A percentile compares a stretch with the other conserved stretches of the same genome.
phyloP scores from a whole-genome alignment of 2,113 vertebrate species.

The Alligator mississippiensis region DNA sequence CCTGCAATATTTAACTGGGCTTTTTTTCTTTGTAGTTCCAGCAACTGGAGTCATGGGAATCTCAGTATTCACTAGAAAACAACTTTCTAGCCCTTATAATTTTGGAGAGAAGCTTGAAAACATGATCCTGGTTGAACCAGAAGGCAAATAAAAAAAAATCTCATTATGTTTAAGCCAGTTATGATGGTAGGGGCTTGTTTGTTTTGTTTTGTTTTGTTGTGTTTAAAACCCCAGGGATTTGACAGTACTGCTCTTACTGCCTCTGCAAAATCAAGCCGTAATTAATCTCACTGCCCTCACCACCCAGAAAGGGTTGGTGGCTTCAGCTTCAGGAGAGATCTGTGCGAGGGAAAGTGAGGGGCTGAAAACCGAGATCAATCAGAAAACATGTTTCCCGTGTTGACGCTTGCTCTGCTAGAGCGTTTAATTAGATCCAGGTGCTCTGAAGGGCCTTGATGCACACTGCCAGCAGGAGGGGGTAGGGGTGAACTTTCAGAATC shows the following conservation, averaged over 20 bases:
- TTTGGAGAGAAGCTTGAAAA: neutral
- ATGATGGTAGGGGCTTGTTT: neutral
- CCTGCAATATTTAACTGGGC: too few species aligned
- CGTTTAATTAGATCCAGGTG: neutral
- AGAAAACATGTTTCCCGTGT: neutral
- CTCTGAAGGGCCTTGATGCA: neutral
- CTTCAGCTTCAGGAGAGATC: neutral
- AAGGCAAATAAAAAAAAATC: neutral
- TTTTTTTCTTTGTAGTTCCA: too few species aligned
- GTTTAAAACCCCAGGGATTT: neutral
- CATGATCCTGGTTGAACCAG: accelerated
- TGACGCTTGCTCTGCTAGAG: neutral
- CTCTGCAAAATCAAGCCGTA: accelerated
- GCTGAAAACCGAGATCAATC: neutral
- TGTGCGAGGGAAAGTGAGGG: neutral
- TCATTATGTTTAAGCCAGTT: neutral
- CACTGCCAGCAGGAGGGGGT: neutral
- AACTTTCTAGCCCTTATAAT: too few species aligned
- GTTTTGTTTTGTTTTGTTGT: neutral
- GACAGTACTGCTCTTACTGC: neutral
- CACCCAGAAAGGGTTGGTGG: neutral
- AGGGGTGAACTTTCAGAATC: neutral
- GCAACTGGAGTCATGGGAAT: too few species aligned
- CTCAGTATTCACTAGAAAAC: too few species aligned
- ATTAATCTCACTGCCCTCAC: neutral